Evolutionary conservation across 1,140 invertebrate species (phyloP), one percentile per base, ranked within the genome.

Genomic region (Trichomalopsis sarcophagae): DNA sequence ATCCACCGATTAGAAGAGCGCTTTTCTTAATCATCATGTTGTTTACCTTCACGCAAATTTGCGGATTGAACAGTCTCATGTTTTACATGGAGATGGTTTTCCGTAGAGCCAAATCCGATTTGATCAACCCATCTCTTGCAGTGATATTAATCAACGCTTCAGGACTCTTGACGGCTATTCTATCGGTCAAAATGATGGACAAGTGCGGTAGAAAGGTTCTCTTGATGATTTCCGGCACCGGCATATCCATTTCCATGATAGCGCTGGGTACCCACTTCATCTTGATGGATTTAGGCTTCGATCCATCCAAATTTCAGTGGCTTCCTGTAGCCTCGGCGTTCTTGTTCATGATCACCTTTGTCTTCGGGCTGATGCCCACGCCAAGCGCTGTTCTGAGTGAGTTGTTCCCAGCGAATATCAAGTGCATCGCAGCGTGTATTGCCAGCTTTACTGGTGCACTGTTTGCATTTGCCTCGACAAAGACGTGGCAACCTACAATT

Each of bases 21-120:
- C 17, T 44, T 11, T 21, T 21, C 11, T 62, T 94, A 9, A 94
- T 93, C 66, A 95, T 94, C 82, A 91, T 94, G 40, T 93, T 97
- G 81, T 96, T 96, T 88, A 93, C 96, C 7, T 95, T 96, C 33
- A 96, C 97, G 90, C 96, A 97, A 89, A 94, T 97, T 50, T 96
- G 95, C 79, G 96, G 97, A 1, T 95, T 96, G n/a, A 96, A 96
- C 77, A 96, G 95, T 2, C 94, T 97, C 27, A 95, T 96, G 87
- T 95, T 96, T 44, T 97, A 97, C 88, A 94, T 96, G 27, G 95
- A 97, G 83, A 95, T 95, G 69, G 97, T 97, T 87, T 95, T 97
- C 86, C 94, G 94, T 17, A 91, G 94, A 66, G 94, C 94, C 23
- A 94, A 94, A 71, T 94, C 94, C 4, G 91, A 86, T 0, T 82